phyloP scores from a whole-genome alignment of 2,888 invertebrate species.

The Lochmaea crataegi region DNA sequence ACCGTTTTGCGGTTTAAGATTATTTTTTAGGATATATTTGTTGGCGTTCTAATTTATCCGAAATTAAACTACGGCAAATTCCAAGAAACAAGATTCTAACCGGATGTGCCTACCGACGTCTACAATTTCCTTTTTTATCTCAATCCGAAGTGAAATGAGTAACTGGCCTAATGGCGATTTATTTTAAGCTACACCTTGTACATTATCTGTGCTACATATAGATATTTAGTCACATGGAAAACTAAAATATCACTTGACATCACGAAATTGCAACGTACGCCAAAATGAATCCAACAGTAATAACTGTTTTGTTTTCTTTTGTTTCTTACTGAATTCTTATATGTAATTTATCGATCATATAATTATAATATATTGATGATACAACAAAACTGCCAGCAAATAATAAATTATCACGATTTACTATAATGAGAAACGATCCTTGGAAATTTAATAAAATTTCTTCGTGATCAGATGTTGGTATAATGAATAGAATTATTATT shows the following conservation, averaged over 20 bases:
- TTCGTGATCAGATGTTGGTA: not conserved
- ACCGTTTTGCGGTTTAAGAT: no score
- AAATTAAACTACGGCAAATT: no score
- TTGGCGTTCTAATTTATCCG: no score
- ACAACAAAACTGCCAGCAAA: not conserved
- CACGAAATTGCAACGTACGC: not conserved
- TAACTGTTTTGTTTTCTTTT: slow-evolving; percentile 3
- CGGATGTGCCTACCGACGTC: slow-evolving; percentile 8
- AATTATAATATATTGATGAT: slow-evolving; percentile 7
- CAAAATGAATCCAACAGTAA: not conserved
- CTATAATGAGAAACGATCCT: not conserved
- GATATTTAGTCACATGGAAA: slow-evolving; percentile 26
- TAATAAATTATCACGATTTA: slow-evolving; percentile 5
- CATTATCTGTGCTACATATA: slow-evolving; percentile 21
- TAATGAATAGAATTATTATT: not conserved
- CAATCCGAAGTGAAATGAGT: not conserved
- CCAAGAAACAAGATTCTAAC: not conserved
- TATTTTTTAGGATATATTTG: no score
- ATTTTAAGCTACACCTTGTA: slow-evolving; percentile 28
- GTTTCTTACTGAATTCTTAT: not conserved
- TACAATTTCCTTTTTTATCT: not conserved
- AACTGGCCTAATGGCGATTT: slow-evolving; percentile 8
- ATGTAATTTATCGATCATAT: slow-evolving; percentile 1
- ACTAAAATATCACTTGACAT: slow-evolving; percentile 29
- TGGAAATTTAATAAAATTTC: not conserved